A percentile compares a stretch with the other conserved stretches of the same genome.
Conservation (phyloP, 2,113 vertebrate genomes). For the Cinclus mexicanus region DNA sequence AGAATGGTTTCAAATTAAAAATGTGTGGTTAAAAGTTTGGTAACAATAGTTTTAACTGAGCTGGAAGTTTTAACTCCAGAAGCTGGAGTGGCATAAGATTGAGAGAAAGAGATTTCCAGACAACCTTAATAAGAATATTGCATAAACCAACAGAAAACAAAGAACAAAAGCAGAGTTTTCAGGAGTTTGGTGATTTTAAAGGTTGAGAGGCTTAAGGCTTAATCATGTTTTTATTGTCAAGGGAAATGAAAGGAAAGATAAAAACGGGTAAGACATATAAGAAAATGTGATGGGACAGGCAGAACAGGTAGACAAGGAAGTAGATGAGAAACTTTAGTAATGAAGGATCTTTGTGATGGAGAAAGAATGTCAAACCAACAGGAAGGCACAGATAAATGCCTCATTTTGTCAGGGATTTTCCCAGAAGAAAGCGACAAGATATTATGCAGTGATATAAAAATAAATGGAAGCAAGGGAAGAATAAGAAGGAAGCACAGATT, state of each 20-base stretch:
- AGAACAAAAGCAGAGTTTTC: background rate
- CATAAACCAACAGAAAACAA: background rate
- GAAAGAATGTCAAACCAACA: conserved; percentile 4
- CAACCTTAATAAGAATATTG: background rate
- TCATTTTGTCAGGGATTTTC: background rate
- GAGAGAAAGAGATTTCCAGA: background rate
- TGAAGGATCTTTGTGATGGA: background rate
- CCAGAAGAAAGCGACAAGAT: background rate
- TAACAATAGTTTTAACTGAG: background rate
- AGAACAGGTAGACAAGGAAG: background rate
- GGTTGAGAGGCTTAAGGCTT: conserved; percentile 19
- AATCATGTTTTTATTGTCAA: conserved; percentile 19
- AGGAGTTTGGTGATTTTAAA: background rate
- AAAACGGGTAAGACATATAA: background rate
- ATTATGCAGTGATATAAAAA: conserved; percentile 31
- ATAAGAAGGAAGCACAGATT: conserved; percentile 6
- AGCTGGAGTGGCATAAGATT: background rate
- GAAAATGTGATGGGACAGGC: background rate
- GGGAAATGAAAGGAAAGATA: conserved; percentile 1
- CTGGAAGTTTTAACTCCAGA: background rate
- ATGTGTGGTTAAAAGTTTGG: background rate
- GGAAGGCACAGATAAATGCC: conserved; percentile 11
- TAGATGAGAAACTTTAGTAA: background rate
- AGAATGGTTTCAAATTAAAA: background rate
- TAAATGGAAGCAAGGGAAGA: conserved; percentile 11